Evolutionary conservation across 2,888 invertebrate genomes (phyloP), one percentile per base, ranked within the genome.

Genomic region (Clivina fossor): DNA sequence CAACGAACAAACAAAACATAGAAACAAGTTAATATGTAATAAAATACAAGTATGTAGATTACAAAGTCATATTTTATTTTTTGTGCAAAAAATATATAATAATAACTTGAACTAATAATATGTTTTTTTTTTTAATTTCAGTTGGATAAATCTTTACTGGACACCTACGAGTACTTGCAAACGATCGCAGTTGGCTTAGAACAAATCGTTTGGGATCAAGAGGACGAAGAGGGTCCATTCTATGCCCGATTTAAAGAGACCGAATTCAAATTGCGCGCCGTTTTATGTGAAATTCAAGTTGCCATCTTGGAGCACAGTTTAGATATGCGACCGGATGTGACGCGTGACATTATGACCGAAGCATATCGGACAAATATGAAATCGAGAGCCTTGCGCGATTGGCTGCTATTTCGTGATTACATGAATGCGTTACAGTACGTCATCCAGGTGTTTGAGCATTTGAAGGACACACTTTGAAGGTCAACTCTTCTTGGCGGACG

Each of bases 121-220:
- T n/a, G 55, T 32, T 16, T 47, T 49, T 37, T 32, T 56, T 58
- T 60, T 58, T 61, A 53, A 55, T 73, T 74, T 3, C 72, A 81
- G 80, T 69, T 80, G 57, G 75, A 78, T 50, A 69, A 71, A 15
- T 71, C 74, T 9, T 71, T 88, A 63, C 76, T 82, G 47, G 74
- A 80, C 53, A 78, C 83, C 67, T 87, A 84, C 73, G 79, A 81
- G 65, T 80, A 80, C 61, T 74, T 89, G 69, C 88, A 89, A 72
- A 81, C 80, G 74, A 78, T 84, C 58, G 86, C 86, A 1, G 86
- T 87, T 4, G 85, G 83, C 20, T 68, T 88, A 56, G 81, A 88
- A 65, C 82, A 83, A 64, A 78, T 87, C 43, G 76, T 79, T 28
- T 74, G 76, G 71, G 83, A 85, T 62, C 79, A 81, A 60, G 76